A percentile compares a stretch with the other conserved stretches of the same genome.
These are phyloP conservation scores for Bettongia penicillata DNA, from an alignment of 2,113 vertebrate species.

Conservation along the genomic window DNA sequence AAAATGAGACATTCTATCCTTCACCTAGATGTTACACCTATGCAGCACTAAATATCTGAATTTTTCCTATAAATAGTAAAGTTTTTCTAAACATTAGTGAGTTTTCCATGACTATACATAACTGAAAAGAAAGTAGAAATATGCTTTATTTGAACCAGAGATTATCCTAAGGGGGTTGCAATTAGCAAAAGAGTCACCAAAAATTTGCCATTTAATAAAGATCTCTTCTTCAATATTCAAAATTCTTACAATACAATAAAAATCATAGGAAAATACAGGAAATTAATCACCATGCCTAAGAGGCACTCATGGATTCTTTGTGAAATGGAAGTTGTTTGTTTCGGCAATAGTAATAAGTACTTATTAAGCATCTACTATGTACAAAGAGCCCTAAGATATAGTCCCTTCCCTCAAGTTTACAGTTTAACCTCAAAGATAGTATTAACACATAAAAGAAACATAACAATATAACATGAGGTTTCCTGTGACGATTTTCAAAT, in stretches of 20 bases:
- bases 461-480: not conserved
- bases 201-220: not conserved
- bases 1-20: slow-evolving; percentile 24
- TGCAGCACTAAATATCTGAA: not conserved
- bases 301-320: not conserved
- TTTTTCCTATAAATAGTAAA: not conserved
- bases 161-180: not conserved
- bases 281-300: not conserved
- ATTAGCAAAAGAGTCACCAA: not conserved
- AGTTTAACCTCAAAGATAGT: not conserved
- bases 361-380: not conserved
- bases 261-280: not conserved
- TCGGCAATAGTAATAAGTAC: not conserved
- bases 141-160: not conserved
- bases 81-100: not conserved
- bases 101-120: not conserved
- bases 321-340: not conserved
- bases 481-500: not conserved
- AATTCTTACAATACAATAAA: not conserved
- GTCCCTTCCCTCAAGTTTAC: not conserved
- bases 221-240: not conserved
- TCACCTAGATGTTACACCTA: not conserved
- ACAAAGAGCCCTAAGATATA: not conserved
- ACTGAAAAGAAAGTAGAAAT: not conserved
- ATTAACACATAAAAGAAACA: not conserved